phyloP scores from a whole-genome alignment of 1,140 invertebrate species.

The Mamestra configurata region DNA sequence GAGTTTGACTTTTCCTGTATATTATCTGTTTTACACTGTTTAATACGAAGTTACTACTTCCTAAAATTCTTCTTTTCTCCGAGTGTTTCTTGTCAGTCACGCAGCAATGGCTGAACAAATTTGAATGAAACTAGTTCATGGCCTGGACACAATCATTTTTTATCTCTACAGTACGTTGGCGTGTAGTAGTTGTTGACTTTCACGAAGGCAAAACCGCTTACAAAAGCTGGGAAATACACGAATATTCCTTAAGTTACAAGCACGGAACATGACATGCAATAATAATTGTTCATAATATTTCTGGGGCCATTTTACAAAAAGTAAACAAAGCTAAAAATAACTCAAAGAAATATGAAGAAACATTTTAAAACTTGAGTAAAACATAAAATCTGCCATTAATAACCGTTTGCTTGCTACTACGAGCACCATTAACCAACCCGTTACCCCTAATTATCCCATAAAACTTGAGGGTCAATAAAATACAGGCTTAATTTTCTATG shows the following conservation, averaged over 20 bases:
- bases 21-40: not conserved
- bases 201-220: too few relatives aligned
- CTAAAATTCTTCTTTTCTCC: not conserved
- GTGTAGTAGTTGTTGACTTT: too few relatives aligned
- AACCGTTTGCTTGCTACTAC: constrained; percentile 34
- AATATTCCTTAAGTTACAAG: too few relatives aligned
- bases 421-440: constrained; percentile 33
- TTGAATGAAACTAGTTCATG: too few relatives aligned
- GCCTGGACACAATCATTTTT: too few relatives aligned
- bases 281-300: too few relatives aligned
- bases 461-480: constrained; percentile 48
- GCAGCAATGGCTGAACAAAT: too few relatives aligned
- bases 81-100: too few relatives aligned
- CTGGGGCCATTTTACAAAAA: too few relatives aligned
- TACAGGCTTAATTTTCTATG: constrained; percentile 45
- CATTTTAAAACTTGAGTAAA: constrained; percentile 23
- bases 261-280: too few relatives aligned
- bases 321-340: not conserved
- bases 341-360: constrained; percentile 18
- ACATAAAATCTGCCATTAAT: constrained; percentile 45
- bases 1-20: not conserved
- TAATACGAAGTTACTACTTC: not conserved
- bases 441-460: constrained; percentile 40
- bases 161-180: too few relatives aligned
- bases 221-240: too few relatives aligned